Evolutionary conservation across 2,113 vertebrate genomes (phyloP), one percentile per base, ranked within the genome.

Genomic region (Myodes glareolus): DNA sequence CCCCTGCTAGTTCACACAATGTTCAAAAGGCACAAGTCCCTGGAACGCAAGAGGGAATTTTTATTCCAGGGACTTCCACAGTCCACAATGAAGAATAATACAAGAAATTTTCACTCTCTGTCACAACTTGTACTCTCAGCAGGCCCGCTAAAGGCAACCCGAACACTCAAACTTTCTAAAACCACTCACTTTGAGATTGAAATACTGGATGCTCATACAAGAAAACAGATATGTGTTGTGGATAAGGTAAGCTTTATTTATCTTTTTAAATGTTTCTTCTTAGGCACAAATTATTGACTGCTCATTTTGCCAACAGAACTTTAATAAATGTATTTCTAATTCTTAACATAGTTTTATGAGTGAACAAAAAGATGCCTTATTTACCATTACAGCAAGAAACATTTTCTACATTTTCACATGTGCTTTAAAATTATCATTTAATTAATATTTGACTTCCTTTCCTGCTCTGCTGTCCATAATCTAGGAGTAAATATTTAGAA

Each of bases 201-300:
- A 98, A 98, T 99, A 92, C 97, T 99, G 77, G 99, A 99, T 92
- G 96, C 98, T 82, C 98, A 98, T 36, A 99, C 98, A 87, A 99
- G 98, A 98, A 99, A 98, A 97, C 98, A 98, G 97, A 98, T 99
- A 97, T 98, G 98, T 92, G 97, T 99, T 88, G 98, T 99, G 97
- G 98, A 99, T 94, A 99, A 99, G 98, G 99, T 99, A 96, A 98
- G 99, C 98, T 70, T 88, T 52, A 42, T 82, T 92, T 93, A 4
- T 55, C 73, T 92, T 31, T 36, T 92, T 92, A 61, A 47, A 72
- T 88, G 88, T 89, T 9, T 92, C 39, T 89, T 42, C 0, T 84
- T 17, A 87, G 4, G 1, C 9, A n/a, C 14, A 11, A 55, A 67
- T 91, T 39, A 63, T 36, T 50, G 31, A 92, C 67, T 7, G 31